Conservation (phyloP, 2,113 vertebrate genomes). For the Mormyrus iriodes region DNA sequence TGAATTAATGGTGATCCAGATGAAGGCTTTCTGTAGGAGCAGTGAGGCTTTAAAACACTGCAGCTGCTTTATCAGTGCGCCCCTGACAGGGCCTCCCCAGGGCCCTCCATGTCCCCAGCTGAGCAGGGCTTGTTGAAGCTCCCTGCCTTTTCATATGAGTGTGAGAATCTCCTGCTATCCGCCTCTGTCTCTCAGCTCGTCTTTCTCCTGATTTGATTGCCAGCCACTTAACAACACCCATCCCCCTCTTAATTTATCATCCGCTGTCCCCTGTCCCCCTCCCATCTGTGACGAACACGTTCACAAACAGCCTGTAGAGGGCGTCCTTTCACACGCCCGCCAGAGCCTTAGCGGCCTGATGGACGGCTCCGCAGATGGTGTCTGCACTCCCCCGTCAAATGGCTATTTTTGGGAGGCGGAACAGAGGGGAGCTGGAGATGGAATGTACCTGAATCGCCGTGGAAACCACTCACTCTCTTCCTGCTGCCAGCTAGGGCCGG, state of each 20-base stretch:
- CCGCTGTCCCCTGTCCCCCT: not conserved
- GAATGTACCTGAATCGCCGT: not conserved
- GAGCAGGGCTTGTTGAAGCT: not conserved
- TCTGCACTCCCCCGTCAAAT: not conserved
- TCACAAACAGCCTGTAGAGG: conserved; percentile 16
- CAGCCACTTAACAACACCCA: not conserved
- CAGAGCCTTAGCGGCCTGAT: not conserved
- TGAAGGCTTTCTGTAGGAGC: not conserved
- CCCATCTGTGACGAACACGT: conserved; percentile 9
- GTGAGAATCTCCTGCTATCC: not conserved
- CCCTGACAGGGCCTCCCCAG: not conserved
- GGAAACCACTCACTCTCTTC: not conserved
- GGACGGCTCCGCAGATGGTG: not conserved
- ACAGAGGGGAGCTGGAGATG: not conserved
- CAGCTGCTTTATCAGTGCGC: not conserved
- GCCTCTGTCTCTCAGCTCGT: not conserved
- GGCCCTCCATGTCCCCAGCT: not conserved
- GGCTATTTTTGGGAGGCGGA: not conserved
- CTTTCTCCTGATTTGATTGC: not conserved
- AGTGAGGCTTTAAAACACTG: not conserved
- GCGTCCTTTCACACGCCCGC: not conserved
- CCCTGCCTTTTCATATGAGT: not conserved
- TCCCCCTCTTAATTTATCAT: not conserved
- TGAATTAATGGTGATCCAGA: not conserved
- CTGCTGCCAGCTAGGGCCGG: not conserved